Conservation (phyloP, 1,140 invertebrate species). For the Zaprionus kolodkinae region DNA sequence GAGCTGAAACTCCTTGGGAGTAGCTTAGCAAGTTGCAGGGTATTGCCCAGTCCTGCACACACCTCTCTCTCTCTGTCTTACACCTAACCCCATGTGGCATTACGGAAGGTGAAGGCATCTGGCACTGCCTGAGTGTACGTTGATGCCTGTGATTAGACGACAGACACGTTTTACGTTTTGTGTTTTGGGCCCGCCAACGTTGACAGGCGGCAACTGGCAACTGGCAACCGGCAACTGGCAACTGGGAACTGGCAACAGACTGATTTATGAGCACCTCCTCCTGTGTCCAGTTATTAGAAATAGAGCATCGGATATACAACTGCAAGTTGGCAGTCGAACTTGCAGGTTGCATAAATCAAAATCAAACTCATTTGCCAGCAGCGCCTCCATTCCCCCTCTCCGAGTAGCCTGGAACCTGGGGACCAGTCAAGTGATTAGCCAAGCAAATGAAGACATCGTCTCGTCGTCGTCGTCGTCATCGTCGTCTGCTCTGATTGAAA, state of each 20-base stretch:
- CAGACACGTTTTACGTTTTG: constrained; percentile 62
- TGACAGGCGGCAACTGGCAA: constrained; percentile 48
- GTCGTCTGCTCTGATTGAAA: constrained; percentile 58
- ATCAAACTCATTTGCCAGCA: constrained; percentile 69
- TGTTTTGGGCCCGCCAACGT: constrained; percentile 64
- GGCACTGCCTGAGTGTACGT: constrained; percentile 32
- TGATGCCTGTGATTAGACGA: constrained; percentile 72
- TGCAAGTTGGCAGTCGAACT: constrained; percentile 37
- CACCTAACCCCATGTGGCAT: constrained; percentile 16
- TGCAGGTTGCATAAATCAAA: constrained; percentile 78
- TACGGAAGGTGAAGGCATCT: constrained; percentile 25
- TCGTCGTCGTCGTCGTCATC: neutral
- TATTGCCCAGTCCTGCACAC: constrained; percentile 1
- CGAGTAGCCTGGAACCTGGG: constrained; percentile 11
- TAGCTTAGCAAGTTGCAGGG: no score
- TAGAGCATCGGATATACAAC: constrained; percentile 34
- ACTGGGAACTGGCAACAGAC: constrained; percentile 13
- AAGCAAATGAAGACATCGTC: constrained; percentile 53
- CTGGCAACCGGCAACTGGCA: neutral
- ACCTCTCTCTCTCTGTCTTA: no score
- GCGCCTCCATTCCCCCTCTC: no score
- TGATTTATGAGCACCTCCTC: constrained; percentile 67
- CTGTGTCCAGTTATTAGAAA: constrained; percentile 70
- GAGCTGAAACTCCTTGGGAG: neutral
- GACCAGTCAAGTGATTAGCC: constrained; percentile 70